A percentile compares a stretch with the other conserved stretches of the same genome.
Conservation (phyloP, 2,888 invertebrate genomes). For the Leptura quadrifasciata region DNA sequence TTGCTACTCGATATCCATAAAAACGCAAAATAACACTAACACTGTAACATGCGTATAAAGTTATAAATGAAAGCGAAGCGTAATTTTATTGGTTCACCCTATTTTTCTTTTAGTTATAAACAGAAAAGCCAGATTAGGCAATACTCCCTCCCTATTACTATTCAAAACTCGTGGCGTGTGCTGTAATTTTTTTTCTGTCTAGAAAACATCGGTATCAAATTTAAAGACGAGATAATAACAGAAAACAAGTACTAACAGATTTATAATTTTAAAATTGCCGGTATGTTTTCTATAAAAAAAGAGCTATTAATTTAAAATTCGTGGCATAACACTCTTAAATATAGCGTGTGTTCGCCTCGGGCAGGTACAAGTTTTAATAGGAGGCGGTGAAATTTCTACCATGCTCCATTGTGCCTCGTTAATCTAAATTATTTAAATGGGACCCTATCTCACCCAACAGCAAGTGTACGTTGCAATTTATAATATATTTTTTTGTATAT, state of each 20-base stretch:
- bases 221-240: neutral
- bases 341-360: neutral
- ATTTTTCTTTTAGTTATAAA: too few relatives aligned
- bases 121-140: too few relatives aligned
- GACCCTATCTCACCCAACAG: neutral
- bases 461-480: neutral
- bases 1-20: too few relatives aligned
- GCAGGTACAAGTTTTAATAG: neutral
- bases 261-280: neutral
- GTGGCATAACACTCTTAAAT: neutral
- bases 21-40: too few relatives aligned
- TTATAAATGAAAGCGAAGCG: too few relatives aligned
- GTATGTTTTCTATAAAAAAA: neutral
- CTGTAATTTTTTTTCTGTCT: neutral
- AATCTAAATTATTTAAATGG: neutral
- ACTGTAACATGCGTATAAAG: too few relatives aligned
- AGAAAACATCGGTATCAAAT: neutral
- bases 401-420: neutral
- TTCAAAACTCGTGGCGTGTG: too few relatives aligned
- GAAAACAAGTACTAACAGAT: neutral
- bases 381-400: neutral
- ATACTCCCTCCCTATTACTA: too few relatives aligned
- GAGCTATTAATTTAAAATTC: slow-evolving; percentile 3
- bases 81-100: too few relatives aligned
- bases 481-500: neutral